Evolutionary conservation across 53 echinoderm and acorn worm species (phyloP), one percentile per base, ranked within the genome.

Genomic region (Paelopatides confundens): DNA sequence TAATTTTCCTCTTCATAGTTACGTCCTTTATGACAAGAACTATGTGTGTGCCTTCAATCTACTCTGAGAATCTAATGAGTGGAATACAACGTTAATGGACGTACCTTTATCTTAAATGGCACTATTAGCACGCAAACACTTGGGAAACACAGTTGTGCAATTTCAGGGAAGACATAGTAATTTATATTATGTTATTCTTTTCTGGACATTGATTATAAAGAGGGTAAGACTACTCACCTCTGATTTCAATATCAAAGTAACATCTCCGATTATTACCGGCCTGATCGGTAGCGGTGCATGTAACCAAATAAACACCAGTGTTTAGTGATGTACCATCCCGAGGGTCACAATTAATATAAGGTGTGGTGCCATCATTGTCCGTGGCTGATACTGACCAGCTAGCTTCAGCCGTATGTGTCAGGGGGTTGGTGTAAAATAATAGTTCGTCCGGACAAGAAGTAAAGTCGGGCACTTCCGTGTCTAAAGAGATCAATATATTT

Each of bases 291-390:
- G 95, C 95, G 3, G 47, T 30, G 48, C 95, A 95, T 40, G 85
- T 66, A 13, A 93, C 81, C 26, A n/a, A 10, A 65, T 93, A 71
- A 1, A 26, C 18, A 28, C 93, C 93, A 0, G 76, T 14, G 18
- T 34, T 26, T 17, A 90, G 29, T 12, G 39, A 27, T 21, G 84
- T 18, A 23, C 89, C 95, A 23, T 86, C 24, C 40, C 23, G 52
- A 17, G 84, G 93, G 83, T 93, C 84, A 78, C 95, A 95, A 32
- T 86, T 86, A 63, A 93, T 88, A 5, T 46, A 26, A 14, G 89
- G 91, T 43, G 79, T 63, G 24, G 0, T 26, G 47, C 69, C 91
- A 46, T 66, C 78, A 62, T 95, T 95, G 51, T 95, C 95, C 12
- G 83, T 69, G 18, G 93, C 93, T 5, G 71, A 53, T 26, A 92